Evolutionary conservation across 2,888 invertebrate genomes (phyloP), one percentile per base, ranked within the genome.

Genomic region (Nebria brevicollis): DNA sequence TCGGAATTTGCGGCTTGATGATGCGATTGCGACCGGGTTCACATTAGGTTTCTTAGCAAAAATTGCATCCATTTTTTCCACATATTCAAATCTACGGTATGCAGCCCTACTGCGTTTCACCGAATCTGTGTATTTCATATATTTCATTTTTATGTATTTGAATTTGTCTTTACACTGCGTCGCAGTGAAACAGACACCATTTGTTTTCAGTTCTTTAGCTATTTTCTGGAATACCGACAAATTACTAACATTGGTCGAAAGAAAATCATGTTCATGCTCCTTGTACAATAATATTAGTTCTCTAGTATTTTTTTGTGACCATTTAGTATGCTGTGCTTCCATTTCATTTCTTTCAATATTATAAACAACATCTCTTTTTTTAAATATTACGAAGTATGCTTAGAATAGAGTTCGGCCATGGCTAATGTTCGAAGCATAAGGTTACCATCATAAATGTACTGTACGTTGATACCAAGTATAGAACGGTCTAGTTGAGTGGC

Each of bases 21-120:
- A 20, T 6, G 15, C 25, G 11, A 66, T 25, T 66, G 66, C 15
- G 15, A n/a, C 25, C 25, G 15, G 15, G 11, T 66, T 66, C 15
- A 75, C 75, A 75, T 75, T 75, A 4, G 34, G 25, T 65, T 75
- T 75, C 6, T 65, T 75, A 5, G 65, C 25, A 13, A 25, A 75
- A 20, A 75, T 75, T 6, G 15, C 75, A 65, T 75, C 66, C 75
- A 75, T 75, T 75, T 75, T 64, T 42, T 34, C 13, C 20, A 20
- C 74, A n/a, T 20, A 74, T n/a, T 74, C 74, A 42, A 74, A 74
- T 74, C 42, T 74, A 7, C 42, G 13, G 13, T 11, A 42, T 34
- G 42, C 43, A 43, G 43, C 54, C 15, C 74, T 42, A 74, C 74
- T 74, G 20, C 10, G 42, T 74, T 42, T 74, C n/a, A 13, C 10